Evolutionary conservation across 2,113 vertebrate species (phyloP), one percentile per base, ranked within the genome.

Genomic region (Tetrax tetrax): DNA sequence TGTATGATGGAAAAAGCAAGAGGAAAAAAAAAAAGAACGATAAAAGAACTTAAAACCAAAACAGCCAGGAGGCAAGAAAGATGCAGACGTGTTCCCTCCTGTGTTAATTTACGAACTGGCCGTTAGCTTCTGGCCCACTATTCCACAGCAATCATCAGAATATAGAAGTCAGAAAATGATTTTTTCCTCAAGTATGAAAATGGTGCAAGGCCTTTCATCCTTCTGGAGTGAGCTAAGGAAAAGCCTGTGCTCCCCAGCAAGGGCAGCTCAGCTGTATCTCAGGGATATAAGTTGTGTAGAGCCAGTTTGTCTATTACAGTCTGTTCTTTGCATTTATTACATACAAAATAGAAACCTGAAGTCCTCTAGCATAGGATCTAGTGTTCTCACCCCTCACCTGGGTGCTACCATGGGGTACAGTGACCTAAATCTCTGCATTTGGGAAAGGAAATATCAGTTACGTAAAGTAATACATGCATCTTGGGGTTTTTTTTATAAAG

Each of bases 161-260:
- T 11, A 9, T 6, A 15, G 22, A 75, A 48, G 25, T 23, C 17
- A 78, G 68, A 43, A 70, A 65, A 41, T 23, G 2, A 4, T 51
- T 83, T 83, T 83, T 51, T 63, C 57, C 33, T 45, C 2, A 53
- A 31, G 45, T 29, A 10, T 14, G 61, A 13, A 29, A 35, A 50
- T 29, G 50, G 22, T 14, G 24, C 11, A 25, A 75, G 28, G 25
- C 18, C 6, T 16, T 59, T 31, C 23, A n/a, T 33, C 31, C 41
- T 56, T 25, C 54, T 23, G 35, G 28, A 16, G n/a, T 2, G 29
- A 27, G 53, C 68, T 27, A 5, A 23, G n/a, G 38, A 23, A 7
- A 79, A 19, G 14, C 1, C 47, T 17, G 0, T 1, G 0, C 6
- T 47, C 37, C 57, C 51, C 28, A 48, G 59, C 28, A 29, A 23